Base-by-base conservation (phyloP, 2,888 invertebrate species). In the Poecilobothrus nobilitatus region DNA sequence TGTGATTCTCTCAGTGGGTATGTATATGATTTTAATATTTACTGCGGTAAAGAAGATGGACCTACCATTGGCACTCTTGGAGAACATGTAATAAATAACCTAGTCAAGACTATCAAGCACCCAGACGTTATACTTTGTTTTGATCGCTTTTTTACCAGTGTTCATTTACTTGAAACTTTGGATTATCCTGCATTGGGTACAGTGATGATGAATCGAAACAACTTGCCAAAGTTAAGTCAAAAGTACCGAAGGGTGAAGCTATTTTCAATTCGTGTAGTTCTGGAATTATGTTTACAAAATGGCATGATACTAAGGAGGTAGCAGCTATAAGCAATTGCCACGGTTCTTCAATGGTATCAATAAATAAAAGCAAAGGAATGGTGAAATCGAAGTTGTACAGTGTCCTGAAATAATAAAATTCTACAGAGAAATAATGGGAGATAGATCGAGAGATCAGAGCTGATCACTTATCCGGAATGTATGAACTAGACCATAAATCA, bases 111-210 rank as follows among this genome's bases (percentile, higher is more conserved):
- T 44, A 71, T 70, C 63, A 70, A 65, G 66, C 53, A 65, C 63
- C 21, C 37, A 69, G 66, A 61, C 65, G 68, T 71, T 15, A 67
- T 33, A 22, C 62, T 67, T 66, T 70, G 70, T 53, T 71, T 68
- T 67, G 66, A 67, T 68, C 62, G 68, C 3, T 71, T 70, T 63
- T 71, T 71, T 65, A 71, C 70, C 53, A 70, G 65, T 37, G 68
- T 67, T 2, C 53, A 63, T 65, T 69, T 69, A 34, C 33, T 71
- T 34, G 66, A 66, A 67, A 65, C 44, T 53, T 22, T 63, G 15
- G 27, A 65, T 10, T 65, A 65, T 63, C 37, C 68, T 63, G 68
- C 67, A 15, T 61, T 67, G 61, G 69, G 61, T 41, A 69, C 70
- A 41, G 44, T 63, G 7, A 66, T 66, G 63, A 27, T 61, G 12